phyloP scores from a whole-genome alignment of 2,888 invertebrate genomes.

The Drosophila mercatorum region DNA sequence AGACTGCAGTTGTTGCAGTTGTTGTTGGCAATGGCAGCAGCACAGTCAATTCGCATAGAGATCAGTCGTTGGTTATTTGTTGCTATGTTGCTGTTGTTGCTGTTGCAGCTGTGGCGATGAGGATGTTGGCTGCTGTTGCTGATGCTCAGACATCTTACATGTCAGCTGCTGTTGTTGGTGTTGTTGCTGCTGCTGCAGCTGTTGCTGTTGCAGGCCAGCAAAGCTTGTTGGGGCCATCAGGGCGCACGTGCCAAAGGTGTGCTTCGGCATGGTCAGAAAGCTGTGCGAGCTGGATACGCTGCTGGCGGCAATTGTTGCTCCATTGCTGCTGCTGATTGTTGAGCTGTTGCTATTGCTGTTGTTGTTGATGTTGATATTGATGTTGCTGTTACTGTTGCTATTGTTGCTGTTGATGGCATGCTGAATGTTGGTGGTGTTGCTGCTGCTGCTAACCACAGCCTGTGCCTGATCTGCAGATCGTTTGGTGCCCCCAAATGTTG shows the following conservation, averaged over 20 bases:
- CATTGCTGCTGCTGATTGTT: constrained; percentile 51
- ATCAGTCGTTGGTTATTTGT: constrained; percentile 80
- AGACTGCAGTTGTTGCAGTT: constrained; percentile 26
- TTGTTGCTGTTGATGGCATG: neutral
- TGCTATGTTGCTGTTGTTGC: constrained; percentile 51
- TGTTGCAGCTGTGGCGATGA: constrained; percentile 37
- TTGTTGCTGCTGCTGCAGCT: constrained; percentile 28
- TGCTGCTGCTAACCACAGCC: constrained; percentile 63
- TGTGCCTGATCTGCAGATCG: constrained; percentile 50
- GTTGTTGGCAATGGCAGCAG: constrained; percentile 65
- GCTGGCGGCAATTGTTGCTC: constrained; percentile 41
- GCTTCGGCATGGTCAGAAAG: constrained; percentile 75
- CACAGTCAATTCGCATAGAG: constrained; percentile 81
- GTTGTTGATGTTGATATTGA: constrained; percentile 16
- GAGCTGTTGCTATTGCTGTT: constrained; percentile 31
- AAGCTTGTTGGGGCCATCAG: constrained; percentile 80
- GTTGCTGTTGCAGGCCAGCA: constrained; percentile 60
- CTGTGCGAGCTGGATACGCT: constrained; percentile 55
- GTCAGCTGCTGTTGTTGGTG: constrained; percentile 39
- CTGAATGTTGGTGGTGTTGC: constrained; percentile 11
- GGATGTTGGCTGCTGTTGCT: constrained; percentile 40
- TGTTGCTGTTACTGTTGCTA: constrained; percentile 11
- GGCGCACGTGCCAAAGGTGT: constrained; percentile 84
- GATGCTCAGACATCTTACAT: constrained; percentile 25
- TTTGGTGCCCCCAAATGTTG: constrained; percentile 29